Evolutionary conservation across 1,140 invertebrate species (phyloP).

Genomic region (Lutraria rhynchaena): DNA sequence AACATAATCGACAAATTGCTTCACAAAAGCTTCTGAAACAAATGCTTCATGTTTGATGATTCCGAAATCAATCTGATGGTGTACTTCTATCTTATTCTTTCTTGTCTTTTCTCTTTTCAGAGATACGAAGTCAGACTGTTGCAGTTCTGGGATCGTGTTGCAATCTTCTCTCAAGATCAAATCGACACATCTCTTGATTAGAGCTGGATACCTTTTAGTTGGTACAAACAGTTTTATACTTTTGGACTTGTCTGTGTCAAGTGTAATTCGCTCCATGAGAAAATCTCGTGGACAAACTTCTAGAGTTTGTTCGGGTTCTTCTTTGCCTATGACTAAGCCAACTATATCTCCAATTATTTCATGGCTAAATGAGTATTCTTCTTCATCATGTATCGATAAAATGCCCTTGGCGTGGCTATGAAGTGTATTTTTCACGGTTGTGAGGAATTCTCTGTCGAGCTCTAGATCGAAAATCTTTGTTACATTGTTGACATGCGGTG

Average conservation of each 20-base stretch:
- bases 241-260: background rate
- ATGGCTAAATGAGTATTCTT: constrained; percentile 25
- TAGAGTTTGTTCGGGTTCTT: background rate
- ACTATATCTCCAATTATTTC: constrained; percentile 35
- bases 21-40: background rate
- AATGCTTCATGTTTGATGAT: constrained; percentile 29
- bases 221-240: background rate
- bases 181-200: background rate
- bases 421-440: background rate
- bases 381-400: background rate
- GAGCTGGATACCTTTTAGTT: background rate
- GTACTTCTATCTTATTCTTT: background rate
- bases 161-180: background rate
- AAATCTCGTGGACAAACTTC: constrained; percentile 20
- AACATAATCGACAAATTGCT: constrained; percentile 5
- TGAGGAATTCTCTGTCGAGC: background rate
- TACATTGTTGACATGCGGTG: background rate
- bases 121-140: background rate
- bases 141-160: background rate
- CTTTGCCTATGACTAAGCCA: constrained; percentile 7
- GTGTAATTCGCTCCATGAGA: constrained; percentile 4
- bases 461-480: background rate
- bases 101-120: background rate
- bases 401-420: background rate
- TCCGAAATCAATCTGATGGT: constrained; percentile 19